A percentile compares a stretch with the other conserved stretches of the same genome.
Evolutionary conservation across 2,797 vertebrate genomes (phyloP).

Genomic region (Gadopsis bispinosus): DNA sequence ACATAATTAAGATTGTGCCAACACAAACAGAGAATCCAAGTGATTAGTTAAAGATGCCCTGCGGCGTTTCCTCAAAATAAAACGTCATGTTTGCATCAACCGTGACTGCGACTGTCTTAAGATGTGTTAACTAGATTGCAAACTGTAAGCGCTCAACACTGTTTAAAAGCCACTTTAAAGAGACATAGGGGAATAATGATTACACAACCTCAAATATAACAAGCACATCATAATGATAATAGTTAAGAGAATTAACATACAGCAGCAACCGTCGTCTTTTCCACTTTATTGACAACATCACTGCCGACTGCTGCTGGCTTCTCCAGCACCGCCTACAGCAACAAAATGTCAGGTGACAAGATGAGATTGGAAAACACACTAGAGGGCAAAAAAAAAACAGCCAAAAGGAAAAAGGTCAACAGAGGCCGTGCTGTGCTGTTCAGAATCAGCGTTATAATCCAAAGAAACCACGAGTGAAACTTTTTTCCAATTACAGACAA

Average conservation of each 20-base stretch:
- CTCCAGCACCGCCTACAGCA: slow-evolving; percentile 79
- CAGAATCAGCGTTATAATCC: too few relatives aligned
- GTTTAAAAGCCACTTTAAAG: neutral
- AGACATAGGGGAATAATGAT: neutral
- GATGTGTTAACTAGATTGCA: neutral
- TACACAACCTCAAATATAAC: neutral
- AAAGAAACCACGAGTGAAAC: neutral
- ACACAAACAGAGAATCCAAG: neutral
- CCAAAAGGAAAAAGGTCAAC: too few relatives aligned
- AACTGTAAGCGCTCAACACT: neutral
- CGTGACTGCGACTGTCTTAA: too few relatives aligned
- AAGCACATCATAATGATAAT: neutral
- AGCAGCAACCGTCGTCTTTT: slow-evolving; percentile 59
- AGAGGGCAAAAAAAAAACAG: too few relatives aligned
- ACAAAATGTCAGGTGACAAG: too few relatives aligned
- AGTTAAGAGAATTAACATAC: slow-evolving; percentile 60
- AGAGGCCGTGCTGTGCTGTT: too few relatives aligned
- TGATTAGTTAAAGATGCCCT: neutral
- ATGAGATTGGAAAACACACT: too few relatives aligned
- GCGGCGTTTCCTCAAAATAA: too few relatives aligned
- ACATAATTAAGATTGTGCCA: neutral
- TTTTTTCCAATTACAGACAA: neutral
- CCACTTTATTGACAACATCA: slow-evolving; percentile 62
- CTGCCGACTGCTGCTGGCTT: slow-evolving; percentile 71
- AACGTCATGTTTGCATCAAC: too few relatives aligned